These are phyloP conservation scores for Lepidonotus clava DNA, from an alignment of 2,888 invertebrate species.

Conservation along the genomic window DNA sequence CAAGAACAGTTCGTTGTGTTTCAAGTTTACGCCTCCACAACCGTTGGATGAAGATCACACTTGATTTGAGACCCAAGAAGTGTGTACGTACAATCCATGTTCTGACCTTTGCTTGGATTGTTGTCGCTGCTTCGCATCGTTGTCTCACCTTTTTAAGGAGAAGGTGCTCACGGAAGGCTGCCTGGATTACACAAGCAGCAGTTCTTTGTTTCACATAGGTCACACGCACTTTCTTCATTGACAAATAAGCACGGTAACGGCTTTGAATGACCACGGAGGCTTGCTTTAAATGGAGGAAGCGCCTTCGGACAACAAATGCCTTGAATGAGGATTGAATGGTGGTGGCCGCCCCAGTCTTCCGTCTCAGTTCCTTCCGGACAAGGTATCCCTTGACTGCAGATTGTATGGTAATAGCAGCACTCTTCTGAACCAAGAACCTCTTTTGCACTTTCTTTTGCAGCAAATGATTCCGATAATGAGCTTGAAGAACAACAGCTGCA, in stretches of 20 bases:
- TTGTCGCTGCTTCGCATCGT: not conserved
- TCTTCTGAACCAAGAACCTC: conserved; percentile 45
- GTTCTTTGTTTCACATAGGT: not conserved
- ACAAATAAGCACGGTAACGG: not conserved
- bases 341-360: conserved; percentile 49
- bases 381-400: conserved; percentile 16
- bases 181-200: conserved; percentile 78
- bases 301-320: not conserved
- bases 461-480: not conserved
- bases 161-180: conserved; percentile 76
- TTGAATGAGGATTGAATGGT: conserved; percentile 61
- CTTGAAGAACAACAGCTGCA: not conserved
- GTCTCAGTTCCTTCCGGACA: not conserved
- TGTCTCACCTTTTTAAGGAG: conserved; percentile 32
- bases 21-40: too few species aligned
- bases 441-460: not conserved
- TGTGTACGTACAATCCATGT: too few species aligned
- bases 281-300: not conserved
- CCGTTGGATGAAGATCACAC: not conserved
- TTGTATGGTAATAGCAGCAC: conserved; percentile 48
- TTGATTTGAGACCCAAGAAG: not conserved
- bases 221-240: conserved; percentile 22
- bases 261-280: not conserved
- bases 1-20: too few species aligned
- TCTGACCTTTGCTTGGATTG: not conserved